phyloP scores from a whole-genome alignment of 1,140 invertebrate genomes.

The Delia radicum region DNA sequence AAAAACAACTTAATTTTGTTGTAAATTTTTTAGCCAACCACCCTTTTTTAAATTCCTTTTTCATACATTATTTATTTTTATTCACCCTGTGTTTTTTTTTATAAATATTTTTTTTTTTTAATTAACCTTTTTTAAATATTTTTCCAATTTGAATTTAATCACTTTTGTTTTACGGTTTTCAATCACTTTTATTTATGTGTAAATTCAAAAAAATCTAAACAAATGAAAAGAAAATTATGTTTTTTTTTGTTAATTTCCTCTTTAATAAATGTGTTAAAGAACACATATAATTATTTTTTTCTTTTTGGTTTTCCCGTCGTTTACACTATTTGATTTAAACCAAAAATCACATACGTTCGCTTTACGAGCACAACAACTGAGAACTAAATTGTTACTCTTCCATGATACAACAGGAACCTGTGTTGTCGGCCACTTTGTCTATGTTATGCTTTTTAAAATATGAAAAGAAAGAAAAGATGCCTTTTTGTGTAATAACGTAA shows the following conservation, averaged over 20 bases:
- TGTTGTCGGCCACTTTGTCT: background rate
- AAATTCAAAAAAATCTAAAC: background rate
- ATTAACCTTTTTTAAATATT: background rate
- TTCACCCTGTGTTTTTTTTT: background rate
- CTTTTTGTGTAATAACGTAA: background rate
- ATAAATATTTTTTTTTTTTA: background rate
- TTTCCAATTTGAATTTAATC: background rate
- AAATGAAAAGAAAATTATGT: background rate
- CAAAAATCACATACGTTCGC: slow-evolving; percentile 36
- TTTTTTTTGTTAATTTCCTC: background rate
- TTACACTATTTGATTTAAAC: background rate
- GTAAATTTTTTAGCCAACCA: background rate
- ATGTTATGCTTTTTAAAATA: background rate
- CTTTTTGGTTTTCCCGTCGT: background rate
- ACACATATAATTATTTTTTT: background rate
- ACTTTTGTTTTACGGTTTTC: background rate
- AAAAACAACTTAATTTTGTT: too few species aligned
- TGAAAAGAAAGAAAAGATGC: too few species aligned
- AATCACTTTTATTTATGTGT: background rate
- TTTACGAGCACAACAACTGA: slow-evolving; percentile 51
- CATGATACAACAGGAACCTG: slow-evolving; percentile 24
- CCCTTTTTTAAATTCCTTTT: background rate
- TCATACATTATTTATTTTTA: background rate
- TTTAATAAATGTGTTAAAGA: background rate
- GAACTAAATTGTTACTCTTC: slow-evolving; percentile 44